Base-by-base conservation (phyloP, 1,140 invertebrate genomes). In the Aricia agestis region DNA sequence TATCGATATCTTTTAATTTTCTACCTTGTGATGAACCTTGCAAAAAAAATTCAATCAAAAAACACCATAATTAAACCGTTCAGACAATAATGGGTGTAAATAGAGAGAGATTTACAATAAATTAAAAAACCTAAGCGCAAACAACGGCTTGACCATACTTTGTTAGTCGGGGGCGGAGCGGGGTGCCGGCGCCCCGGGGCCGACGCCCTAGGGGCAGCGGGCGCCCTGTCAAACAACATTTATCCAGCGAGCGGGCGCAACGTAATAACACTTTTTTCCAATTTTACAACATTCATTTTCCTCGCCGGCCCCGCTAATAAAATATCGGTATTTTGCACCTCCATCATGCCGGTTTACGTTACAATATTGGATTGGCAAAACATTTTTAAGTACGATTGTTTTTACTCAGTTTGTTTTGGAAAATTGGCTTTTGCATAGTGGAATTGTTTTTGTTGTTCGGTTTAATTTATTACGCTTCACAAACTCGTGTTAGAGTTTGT, bases 191-290 rank as follows among this genome's bases (percentile, higher is more conserved):
- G 69, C 72, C 68, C 65, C 69, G 68, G 71, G 69, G 42, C 67
- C 72, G 45, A 52, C 31, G 32, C 41, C 67, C 31, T 11, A 5
- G 58, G 71, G 69, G 67, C 69, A 32, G 67, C 57, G 75, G 79
- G 75, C 68, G 67, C 73, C 72, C 80, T 83, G 81, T 86, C 85
- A 83, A 87, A 89, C 85, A 87, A 85, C 82, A 80, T 84, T 85
- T 84, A 83, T 75, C 83, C 79, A 81, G 81, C 82, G 83, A 82
- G 78, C 83, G 70, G 73, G 75, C 80, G 72, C 74, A 77, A 77
- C 74, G 79, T 79, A 83, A 89, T 83, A 86, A 86, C 83, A 85
- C 79, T 81, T 86, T 86, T 78, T 82, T 82, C 79, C 76, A 75
- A 75, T 83, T 84, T 80, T 82, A 78, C 74, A 80, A 82, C 76